Evolutionary conservation across 2,888 invertebrate species (phyloP), one percentile per base, ranked within the genome.

Genomic region (Drosophila picticornis): DNA sequence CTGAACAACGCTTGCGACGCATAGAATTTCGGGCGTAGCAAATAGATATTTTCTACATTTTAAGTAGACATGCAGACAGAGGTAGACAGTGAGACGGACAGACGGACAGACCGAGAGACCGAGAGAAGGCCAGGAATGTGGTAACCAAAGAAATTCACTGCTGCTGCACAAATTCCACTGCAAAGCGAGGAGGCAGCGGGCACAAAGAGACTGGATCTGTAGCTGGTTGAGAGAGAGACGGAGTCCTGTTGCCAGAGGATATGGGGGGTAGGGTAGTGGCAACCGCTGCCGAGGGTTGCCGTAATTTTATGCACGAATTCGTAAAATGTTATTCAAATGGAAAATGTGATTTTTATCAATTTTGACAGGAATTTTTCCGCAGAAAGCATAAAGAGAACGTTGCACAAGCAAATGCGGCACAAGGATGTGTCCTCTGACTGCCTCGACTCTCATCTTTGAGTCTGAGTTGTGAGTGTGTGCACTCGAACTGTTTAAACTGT

Each of bases 261-360:
- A 10, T 4, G 10, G 25, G 55, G 40, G 50, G 36, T 31, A 60
- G 50, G 75, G 68, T 46, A 71, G 72, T 69, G 71, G 74, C 72
- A 66, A 69, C 65, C 61, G 72, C 74, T 61, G 74, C 57, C 67
- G 70, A 70, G 79, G 79, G 79, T 70, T 83, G 75, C 72, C 75
- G 91, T 92, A 91, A 92, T 91, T 92, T 92, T 91, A 92, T 92
- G 92, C 92, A 92, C 91, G 92, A 92, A 92, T 92, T 91, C 92
- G 83, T 91, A 91, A 91, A 92, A 91, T 91, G 88, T 90, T 90
- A 91, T 91, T 92, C 92, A 90, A 91, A 92, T 92, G 92, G 92
- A 92, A 92, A 92, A 92, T 92, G 88, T 92, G 92, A 92, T 92
- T 92, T 92, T 92, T 92, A 92, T 92, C 92, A 92, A 91, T 91